Evolutionary conservation across 2,113 vertebrate species (phyloP).

Genomic region (Acanthisitta chloris): DNA sequence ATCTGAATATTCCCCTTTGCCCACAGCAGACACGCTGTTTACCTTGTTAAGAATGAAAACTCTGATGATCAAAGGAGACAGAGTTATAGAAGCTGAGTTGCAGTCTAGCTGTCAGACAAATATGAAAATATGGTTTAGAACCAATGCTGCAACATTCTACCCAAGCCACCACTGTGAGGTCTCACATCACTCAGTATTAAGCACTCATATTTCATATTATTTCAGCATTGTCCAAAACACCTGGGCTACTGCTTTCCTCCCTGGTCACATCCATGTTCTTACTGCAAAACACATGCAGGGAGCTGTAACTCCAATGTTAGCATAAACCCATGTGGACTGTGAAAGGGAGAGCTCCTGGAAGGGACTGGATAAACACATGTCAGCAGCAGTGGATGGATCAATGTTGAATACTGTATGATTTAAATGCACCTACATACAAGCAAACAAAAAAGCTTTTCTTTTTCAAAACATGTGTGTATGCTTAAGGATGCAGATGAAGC

Average conservation of each 20-base stretch:
- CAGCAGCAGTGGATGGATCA: background rate
- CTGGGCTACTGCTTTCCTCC: background rate
- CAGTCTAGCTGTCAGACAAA: background rate
- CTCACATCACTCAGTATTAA: background rate
- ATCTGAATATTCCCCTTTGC: background rate
- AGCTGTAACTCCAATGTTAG: background rate
- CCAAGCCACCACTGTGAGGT: background rate
- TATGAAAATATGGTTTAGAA: background rate
- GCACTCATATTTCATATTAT: background rate
- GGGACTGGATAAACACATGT: fast-evolving
- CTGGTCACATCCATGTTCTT: background rate
- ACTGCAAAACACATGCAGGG: background rate
- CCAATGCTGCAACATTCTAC: background rate
- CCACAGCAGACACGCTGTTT: background rate
- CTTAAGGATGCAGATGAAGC: background rate
- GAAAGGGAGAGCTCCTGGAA: background rate
- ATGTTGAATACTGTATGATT: background rate
- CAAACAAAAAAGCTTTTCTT: background rate
- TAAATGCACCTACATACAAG: background rate
- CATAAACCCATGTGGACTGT: background rate
- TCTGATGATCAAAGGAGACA: background rate
- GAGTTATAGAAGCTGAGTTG: background rate
- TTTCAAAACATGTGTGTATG: background rate
- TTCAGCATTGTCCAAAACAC: background rate
- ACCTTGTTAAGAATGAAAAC: background rate